phyloP scores from a whole-genome alignment of 2,113 vertebrate species.

The Sphyrna mokarran region DNA sequence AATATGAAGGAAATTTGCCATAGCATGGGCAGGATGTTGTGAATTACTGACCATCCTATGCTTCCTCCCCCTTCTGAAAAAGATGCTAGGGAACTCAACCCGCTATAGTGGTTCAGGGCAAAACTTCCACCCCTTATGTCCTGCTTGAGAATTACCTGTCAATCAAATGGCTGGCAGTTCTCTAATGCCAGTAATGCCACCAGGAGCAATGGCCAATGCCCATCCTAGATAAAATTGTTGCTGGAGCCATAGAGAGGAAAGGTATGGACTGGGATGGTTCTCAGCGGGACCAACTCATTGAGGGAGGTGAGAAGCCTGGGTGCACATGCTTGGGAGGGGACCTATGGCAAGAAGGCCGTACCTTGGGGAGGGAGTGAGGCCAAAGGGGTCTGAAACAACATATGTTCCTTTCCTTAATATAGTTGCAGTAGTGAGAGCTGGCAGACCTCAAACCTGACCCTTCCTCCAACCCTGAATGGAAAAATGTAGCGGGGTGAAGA shows the following conservation, averaged over 20 bases:
- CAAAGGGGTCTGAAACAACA: neutral
- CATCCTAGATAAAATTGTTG: neutral
- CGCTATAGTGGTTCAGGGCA: neutral
- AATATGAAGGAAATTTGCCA: neutral
- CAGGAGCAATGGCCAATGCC: neutral
- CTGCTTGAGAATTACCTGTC: neutral
- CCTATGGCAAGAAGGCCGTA: too few relatives aligned
- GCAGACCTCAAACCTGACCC: too few relatives aligned
- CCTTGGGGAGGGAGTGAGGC: too few relatives aligned
- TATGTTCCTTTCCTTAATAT: too few relatives aligned
- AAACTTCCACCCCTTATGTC: neutral
- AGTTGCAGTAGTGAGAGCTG: too few relatives aligned
- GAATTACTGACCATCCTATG: neutral
- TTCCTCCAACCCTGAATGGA: too few relatives aligned
- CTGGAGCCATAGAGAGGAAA: too few relatives aligned
- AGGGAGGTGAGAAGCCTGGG: too few relatives aligned
- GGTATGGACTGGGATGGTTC: too few relatives aligned
- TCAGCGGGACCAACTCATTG: too few relatives aligned
- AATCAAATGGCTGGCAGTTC: neutral
- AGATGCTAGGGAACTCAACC: neutral
- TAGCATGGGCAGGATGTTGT: neutral
- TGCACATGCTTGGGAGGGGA: too few relatives aligned
- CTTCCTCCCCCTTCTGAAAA: neutral
- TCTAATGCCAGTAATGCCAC: neutral
- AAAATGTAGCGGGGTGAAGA: too few relatives aligned